Evolutionary conservation across 2,113 vertebrate genomes (phyloP).

Genomic region (Bos javanicus): DNA sequence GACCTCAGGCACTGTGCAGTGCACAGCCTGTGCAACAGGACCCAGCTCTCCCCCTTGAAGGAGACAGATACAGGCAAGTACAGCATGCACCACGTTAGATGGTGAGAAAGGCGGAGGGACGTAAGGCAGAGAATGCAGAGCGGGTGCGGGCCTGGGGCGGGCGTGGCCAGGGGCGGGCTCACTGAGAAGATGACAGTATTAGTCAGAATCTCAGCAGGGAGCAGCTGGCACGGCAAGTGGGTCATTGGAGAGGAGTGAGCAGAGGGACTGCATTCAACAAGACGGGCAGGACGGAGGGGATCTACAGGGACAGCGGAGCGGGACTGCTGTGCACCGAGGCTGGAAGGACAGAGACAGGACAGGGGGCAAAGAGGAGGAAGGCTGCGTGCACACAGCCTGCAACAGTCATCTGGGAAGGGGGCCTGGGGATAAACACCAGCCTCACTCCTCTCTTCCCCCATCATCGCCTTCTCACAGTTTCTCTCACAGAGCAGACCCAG

Average conservation of each 20-base stretch:
- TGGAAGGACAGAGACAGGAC: too few relatives aligned
- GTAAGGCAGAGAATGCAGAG: not conserved
- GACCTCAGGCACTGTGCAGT: not conserved
- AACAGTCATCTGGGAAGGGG: not conserved
- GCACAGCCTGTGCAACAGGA: not conserved
- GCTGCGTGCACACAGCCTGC: too few relatives aligned
- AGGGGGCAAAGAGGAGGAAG: not conserved
- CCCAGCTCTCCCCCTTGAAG: not conserved
- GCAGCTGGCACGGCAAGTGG: not conserved
- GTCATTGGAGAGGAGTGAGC: not conserved
- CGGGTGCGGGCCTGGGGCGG: not conserved
- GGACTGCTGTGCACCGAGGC: too few relatives aligned
- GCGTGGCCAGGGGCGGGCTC: not conserved
- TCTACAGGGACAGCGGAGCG: not conserved
- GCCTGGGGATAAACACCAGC: not conserved
- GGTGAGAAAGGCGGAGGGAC: not conserved
- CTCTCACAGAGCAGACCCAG: too few relatives aligned
- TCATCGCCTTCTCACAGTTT: accelerated
- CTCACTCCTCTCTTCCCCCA: not conserved
- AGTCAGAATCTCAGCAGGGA: not conserved
- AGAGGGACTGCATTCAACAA: not conserved
- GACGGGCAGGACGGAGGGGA: not conserved
- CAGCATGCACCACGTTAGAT: not conserved
- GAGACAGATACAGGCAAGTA: not conserved
- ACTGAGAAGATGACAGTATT: not conserved